Evolutionary conservation across 2,888 invertebrate species (phyloP).

Genomic region (Platycnemis pennipes): DNA sequence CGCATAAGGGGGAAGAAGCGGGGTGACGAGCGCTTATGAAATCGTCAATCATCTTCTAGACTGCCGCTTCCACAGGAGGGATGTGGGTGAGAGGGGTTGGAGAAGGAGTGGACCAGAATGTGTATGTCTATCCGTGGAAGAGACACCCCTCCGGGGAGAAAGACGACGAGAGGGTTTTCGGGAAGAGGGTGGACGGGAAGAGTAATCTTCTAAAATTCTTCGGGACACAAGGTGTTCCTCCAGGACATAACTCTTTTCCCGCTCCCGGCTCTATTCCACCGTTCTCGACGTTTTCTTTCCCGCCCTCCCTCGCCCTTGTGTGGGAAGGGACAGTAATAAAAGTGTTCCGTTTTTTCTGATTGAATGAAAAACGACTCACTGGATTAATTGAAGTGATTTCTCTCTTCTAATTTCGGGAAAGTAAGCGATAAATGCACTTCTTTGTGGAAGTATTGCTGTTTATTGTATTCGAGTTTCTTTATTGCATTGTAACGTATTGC

Average conservation of each 20-base stretch:
- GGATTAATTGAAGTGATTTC: slow-evolving; percentile 21
- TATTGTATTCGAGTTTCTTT: not conserved
- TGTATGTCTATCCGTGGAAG: not conserved
- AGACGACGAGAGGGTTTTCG: not conserved
- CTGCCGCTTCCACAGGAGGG: not conserved
- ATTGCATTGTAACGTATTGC: too few species aligned
- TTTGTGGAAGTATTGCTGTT: not conserved
- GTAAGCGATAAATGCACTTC: too few species aligned
- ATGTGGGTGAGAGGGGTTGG: not conserved
- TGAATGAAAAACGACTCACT: not conserved
- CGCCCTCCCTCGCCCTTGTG: not conserved
- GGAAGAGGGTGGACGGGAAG: not conserved
- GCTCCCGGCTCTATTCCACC: not conserved
- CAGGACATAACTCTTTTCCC: slow-evolving; percentile 14
- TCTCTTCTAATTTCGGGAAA: not conserved
- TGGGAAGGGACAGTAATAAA: not conserved
- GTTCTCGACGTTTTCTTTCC: not conserved
- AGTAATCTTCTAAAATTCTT: slow-evolving; percentile 36
- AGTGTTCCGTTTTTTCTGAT: not conserved
- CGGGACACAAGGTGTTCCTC: slow-evolving; percentile 20
- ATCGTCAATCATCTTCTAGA: slow-evolving; percentile 52
- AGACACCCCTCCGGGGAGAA: not conserved
- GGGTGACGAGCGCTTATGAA: slow-evolving; percentile 37
- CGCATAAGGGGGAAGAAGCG: not conserved
- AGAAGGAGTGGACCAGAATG: not conserved